Evolutionary conservation across 2,888 invertebrate species (phyloP), one percentile per base, ranked within the genome.

Genomic region (Eristalinus aeneus): DNA sequence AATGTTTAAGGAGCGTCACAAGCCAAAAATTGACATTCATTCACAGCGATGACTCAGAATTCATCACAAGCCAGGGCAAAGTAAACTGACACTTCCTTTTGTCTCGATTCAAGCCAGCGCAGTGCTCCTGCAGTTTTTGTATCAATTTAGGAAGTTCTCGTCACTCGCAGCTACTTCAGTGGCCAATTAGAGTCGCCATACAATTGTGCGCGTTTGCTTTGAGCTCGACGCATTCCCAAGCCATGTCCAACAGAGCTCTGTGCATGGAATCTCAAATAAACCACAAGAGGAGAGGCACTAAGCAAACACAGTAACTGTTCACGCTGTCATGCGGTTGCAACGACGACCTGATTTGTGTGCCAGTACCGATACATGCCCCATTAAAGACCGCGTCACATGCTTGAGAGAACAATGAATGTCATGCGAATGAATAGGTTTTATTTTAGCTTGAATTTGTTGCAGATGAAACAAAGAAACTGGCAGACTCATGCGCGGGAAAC

Each of bases 321-420:
- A 74, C 65, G 74, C 74, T 78, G 65, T 83, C 83, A 78, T 74
- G 73, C 78, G 27, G 5, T 5, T 6, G 69, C 60, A 69, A 69
- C 74, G 78, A 27, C 78, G 83, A 78, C 83, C 83, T 78, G 83
- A 60, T 84, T 84, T 84, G 58, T 20, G 31, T 63, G 77, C 63
- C 82, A 72, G 65, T 31, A 16, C 53, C 46, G 32, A 61, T 56
- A 60, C 61, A 82, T 82, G 71, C 68, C 56, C 63, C 34, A 63
- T 27, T 34, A 60, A 53, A 31, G 61, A 46, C 27, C n/a, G 46
- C 46, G 34, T 56, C 46, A 68, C 22, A 22, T 65, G 67, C 39
- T 22, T 16, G 64, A 22, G 61, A 10, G 67, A 77, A 83, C 72
- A 77, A 73, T 73, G 69, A 78, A 64, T 64, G 68, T 83, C 72